Conservation (phyloP, 2,113 vertebrate genomes). For the Erinaceus europaeus region DNA sequence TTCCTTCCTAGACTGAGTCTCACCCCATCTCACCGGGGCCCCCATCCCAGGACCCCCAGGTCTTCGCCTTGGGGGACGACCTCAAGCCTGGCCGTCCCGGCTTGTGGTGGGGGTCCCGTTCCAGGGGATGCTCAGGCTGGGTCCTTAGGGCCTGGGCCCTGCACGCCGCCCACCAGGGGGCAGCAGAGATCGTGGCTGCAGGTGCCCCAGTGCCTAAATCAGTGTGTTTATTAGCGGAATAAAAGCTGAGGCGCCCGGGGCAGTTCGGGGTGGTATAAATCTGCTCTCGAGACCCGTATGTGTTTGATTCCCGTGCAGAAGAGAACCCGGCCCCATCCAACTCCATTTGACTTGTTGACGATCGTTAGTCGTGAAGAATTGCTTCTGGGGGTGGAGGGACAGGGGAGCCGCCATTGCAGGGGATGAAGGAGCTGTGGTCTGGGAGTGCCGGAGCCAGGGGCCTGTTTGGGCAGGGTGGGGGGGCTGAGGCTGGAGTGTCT, state of each 20-base stretch:
- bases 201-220: constrained; percentile 56
- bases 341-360: too few relatives aligned
- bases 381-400: too few relatives aligned
- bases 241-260: constrained; percentile 66
- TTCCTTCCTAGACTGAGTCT: too few relatives aligned
- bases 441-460: background rate
- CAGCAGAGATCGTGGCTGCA: constrained; percentile 3
- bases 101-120: background rate
- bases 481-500: background rate
- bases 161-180: constrained; percentile 49
- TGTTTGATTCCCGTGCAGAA: constrained; percentile 84
- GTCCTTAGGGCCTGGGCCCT: background rate
- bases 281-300: constrained; percentile 79
- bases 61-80: background rate
- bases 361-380: too few relatives aligned
- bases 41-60: too few relatives aligned
- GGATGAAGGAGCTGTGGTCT: background rate
- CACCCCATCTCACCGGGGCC: too few relatives aligned
- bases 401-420: background rate
- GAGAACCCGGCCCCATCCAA: too few relatives aligned
- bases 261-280: constrained; percentile 77
- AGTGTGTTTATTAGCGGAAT: constrained; percentile 75
- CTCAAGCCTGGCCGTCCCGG: background rate
- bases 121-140: background rate
- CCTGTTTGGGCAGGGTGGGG: background rate